Base-by-base conservation (phyloP, 1,140 invertebrate genomes). In the Eriocheir sinensis region DNA sequence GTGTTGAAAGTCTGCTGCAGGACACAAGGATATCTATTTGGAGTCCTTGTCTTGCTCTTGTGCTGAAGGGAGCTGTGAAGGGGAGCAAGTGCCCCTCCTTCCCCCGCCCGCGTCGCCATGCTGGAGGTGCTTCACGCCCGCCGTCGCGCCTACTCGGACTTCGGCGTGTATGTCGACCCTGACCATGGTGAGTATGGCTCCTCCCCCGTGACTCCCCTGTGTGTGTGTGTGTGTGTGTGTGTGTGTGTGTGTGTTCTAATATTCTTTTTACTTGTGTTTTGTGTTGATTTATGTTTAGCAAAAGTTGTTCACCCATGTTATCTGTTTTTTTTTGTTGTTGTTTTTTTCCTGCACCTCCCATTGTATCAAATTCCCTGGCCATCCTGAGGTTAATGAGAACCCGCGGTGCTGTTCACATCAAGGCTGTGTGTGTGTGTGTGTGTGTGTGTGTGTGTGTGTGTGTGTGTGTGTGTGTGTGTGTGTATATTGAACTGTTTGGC, bases 131-230 rank as follows among this genome's bases (percentile, higher is more conserved):
- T 93, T 3, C 91, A 93, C 81, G 40, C 91, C 40, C 81, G 91
- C 0, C 91, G 91, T 15, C 80, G 91, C 0, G 91, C 91, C 27
- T 93, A 93, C 81, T 93, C 91, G 3, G 91, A 93, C 91, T 93
- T 93, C 38, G 91, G 91, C 0, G 91, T 93, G 38, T 93, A 93
- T 93, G 80, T 32, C 34, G 91, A 93, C 44, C 41, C 91, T 21
- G 91, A 93, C 91, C 30, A 81, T 60, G 91, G 91, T 93, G 81
- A 93, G 91, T 93, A 86, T 92, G 41, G 2, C 12, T 27, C 34
- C 9, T 72, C 12, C 27, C 12, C 27, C 12, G 53, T 72, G 53
- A n/a, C n/a, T n/a, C 27, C 3, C 2, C 2, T 60, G 53, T 83
- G 81, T 83, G 81, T 83, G 81, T 36, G 89, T 72, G 48, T 41